Conservation (phyloP, 2,797 vertebrate species). For the Loris lydekkerianus region DNA sequence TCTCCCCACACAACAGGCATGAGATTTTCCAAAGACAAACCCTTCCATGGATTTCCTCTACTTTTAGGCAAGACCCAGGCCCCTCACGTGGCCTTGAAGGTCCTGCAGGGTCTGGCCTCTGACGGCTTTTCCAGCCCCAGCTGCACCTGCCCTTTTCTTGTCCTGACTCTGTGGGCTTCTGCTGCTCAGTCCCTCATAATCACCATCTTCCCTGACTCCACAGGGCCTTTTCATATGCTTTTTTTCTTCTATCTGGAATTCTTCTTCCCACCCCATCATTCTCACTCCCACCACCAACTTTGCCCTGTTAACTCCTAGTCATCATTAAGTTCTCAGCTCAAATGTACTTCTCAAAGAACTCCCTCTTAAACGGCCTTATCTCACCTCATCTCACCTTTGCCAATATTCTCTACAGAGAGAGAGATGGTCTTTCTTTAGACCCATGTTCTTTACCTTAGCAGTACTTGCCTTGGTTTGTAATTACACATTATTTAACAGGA, state of each 20-base stretch:
- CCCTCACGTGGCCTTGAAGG: background rate
- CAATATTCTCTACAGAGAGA: background rate
- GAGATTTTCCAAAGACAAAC: slow-evolving; percentile 19
- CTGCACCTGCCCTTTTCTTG: background rate
- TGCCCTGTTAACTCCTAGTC: background rate
- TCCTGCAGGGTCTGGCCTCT: background rate
- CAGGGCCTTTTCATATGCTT: background rate
- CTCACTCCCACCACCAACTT: background rate
- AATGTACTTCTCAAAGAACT: background rate
- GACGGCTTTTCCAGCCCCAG: background rate
- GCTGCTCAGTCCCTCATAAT: background rate
- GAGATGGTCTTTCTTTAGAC: background rate
- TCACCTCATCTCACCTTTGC: background rate
- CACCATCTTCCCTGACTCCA: background rate
- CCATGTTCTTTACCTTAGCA: slow-evolving; percentile 13
- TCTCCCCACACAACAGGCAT: background rate
- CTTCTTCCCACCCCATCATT: background rate
- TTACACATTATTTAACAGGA: background rate
- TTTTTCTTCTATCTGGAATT: background rate
- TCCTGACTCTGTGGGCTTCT: background rate
- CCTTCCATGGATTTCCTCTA: background rate
- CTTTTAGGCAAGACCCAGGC: background rate
- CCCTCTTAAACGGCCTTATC: background rate
- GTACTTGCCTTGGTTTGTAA: background rate
- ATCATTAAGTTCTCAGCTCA: background rate